phyloP scores from a whole-genome alignment of 2,888 invertebrate genomes.

The Actias luna region DNA sequence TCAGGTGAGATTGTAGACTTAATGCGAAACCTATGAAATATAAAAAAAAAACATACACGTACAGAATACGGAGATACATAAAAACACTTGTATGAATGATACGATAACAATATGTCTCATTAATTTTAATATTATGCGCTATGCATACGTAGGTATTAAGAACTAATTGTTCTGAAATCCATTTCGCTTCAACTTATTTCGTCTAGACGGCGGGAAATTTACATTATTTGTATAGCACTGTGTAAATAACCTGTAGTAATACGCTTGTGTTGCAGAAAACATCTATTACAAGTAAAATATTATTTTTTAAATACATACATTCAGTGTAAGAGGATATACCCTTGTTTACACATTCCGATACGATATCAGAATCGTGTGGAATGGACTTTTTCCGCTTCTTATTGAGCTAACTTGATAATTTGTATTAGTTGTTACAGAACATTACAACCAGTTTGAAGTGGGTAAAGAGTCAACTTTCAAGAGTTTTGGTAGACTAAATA shows the following conservation, averaged over 20 bases:
- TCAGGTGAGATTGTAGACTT: too few relatives aligned
- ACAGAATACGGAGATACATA: too few relatives aligned
- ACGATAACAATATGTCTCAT: not conserved
- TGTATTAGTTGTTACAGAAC: too few relatives aligned
- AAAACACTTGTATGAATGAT: not conserved
- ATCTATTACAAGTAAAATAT: not conserved
- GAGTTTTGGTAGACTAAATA: too few relatives aligned
- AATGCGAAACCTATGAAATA: too few relatives aligned
- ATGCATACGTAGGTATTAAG: not conserved
- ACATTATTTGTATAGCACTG: not conserved
- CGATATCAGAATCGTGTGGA: not conserved
- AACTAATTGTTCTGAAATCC: not conserved
- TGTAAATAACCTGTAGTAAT: not conserved
- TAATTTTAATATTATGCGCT: not conserved
- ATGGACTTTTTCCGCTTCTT: not conserved
- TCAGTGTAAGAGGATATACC: not conserved
- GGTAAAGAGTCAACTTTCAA: too few relatives aligned
- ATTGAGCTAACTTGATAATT: too few relatives aligned
- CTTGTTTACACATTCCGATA: not conserved
- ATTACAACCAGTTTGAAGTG: too few relatives aligned
- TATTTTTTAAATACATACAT: not conserved
- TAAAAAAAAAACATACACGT: too few relatives aligned
- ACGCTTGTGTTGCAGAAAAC: not conserved
- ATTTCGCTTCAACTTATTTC: not conserved
- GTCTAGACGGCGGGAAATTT: constrained; percentile 4